A percentile compares a stretch with the other conserved stretches of the same genome.
Evolutionary conservation across 2,113 vertebrate species (phyloP).

Genomic region (Gopherus flavomarginatus): DNA sequence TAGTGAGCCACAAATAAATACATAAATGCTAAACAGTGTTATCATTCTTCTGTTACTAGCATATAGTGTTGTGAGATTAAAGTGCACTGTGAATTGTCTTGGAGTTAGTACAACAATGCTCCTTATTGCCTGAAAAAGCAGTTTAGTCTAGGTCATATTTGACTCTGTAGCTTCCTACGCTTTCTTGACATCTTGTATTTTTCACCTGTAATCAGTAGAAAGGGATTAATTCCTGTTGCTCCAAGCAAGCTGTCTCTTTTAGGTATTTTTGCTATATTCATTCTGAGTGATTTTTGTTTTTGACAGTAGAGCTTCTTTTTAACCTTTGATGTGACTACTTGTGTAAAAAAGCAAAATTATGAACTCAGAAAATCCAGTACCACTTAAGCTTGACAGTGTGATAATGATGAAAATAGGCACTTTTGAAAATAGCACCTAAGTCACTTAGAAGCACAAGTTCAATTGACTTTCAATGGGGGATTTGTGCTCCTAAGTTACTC

Average conservation of each 20-base stretch:
- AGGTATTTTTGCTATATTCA: not conserved
- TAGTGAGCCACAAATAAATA: not conserved
- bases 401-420: not conserved
- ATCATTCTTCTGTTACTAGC: constrained; percentile 1
- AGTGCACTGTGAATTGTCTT: not conserved
- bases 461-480: not conserved
- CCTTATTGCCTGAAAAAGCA: not conserved
- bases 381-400: not conserved
- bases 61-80: not conserved
- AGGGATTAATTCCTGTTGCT: not conserved
- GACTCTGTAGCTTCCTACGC: not conserved
- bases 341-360: not conserved
- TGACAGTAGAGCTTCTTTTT: not conserved
- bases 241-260: not conserved
- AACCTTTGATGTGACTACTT: not conserved
- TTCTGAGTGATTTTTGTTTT: not conserved
- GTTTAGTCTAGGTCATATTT: not conserved
- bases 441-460: too few species aligned
- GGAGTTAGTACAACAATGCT: not conserved
- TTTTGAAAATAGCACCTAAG: too few species aligned
- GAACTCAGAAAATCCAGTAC: not conserved
- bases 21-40: not conserved
- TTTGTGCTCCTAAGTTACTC: not conserved
- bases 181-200: not conserved
- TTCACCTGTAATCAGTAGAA: not conserved